These are phyloP conservation scores for Eudemis profundana DNA, from an alignment of 2,888 invertebrate species.

Conservation along the genomic window DNA sequence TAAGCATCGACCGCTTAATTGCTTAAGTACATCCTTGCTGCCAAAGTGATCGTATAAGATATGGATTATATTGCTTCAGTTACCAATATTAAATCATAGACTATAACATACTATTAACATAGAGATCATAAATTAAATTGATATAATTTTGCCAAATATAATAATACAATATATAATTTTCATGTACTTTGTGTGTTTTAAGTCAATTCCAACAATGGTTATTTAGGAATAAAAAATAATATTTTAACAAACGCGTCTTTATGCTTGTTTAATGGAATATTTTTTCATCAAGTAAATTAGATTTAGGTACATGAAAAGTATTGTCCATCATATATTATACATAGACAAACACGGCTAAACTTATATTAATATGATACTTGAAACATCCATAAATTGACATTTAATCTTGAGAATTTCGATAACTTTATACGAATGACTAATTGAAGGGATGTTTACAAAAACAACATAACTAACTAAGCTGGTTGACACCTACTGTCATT, in stretches of 20 bases:
- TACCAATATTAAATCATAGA: constrained; percentile 11
- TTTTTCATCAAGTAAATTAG: too few species aligned
- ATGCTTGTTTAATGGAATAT: too few species aligned
- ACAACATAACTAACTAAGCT: too few species aligned
- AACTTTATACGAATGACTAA: neutral
- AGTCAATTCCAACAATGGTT: neutral
- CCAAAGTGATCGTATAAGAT: constrained; percentile 20
- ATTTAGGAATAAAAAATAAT: neutral
- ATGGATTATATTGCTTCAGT: constrained; percentile 41
- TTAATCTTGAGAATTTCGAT: neutral
- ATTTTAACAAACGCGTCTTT: neutral
- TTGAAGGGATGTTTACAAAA: too few species aligned
- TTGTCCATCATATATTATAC: neutral
- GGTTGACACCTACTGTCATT: too few species aligned
- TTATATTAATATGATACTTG: neutral
- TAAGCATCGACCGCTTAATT: constrained; percentile 9
- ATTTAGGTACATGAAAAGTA: neutral
- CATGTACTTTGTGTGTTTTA: neutral
- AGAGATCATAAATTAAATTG: constrained; percentile 17
- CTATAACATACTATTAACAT: constrained; percentile 10
- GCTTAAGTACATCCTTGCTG: constrained; percentile 9
- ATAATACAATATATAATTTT: neutral
- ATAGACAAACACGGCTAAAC: neutral
- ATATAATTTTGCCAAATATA: constrained; percentile 3
- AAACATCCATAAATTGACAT: constrained; percentile 5